phyloP scores from a whole-genome alignment of 1,140 invertebrate species.

The Gonioctena quinquepunctata region DNA sequence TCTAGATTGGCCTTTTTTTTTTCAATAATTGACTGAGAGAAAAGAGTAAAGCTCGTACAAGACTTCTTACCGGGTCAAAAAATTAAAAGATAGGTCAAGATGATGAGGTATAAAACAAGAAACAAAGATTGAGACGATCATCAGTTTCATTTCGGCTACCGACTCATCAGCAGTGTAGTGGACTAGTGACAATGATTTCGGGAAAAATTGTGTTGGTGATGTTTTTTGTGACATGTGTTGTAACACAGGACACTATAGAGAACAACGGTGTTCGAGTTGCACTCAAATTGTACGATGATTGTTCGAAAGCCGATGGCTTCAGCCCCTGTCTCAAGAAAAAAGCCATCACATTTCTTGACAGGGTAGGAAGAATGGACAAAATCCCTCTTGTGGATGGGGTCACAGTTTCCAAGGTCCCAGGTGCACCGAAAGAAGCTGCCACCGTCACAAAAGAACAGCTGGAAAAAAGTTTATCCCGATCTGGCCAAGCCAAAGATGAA shows the following conservation, averaged over 20 bases:
- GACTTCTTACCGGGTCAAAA: constrained; percentile 29
- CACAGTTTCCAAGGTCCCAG: constrained; percentile 65
- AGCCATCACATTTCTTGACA: constrained; percentile 74
- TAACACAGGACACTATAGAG: constrained; percentile 41
- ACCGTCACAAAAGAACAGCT: constrained; percentile 65
- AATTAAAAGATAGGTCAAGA: constrained; percentile 21
- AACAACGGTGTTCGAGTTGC: constrained; percentile 60
- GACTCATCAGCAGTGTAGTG: constrained; percentile 20
- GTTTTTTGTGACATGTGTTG: constrained; percentile 32
- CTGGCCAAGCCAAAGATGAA: constrained; percentile 65
- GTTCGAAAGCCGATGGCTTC: constrained; percentile 63
- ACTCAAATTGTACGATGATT: constrained; percentile 67
- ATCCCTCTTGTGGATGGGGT: constrained; percentile 68
- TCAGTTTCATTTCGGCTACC: constrained; percentile 25
- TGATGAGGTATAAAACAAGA: constrained; percentile 43
- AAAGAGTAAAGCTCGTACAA: constrained; percentile 37
- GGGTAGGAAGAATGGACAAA: constrained; percentile 69
- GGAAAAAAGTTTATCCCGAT: constrained; percentile 66
- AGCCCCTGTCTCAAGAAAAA: constrained; percentile 79
- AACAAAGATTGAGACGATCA: constrained; percentile 23
- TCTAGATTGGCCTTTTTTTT: no score
- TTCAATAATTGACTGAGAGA: constrained; percentile 47
- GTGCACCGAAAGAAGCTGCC: constrained; percentile 45
- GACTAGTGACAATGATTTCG: constrained; percentile 41
- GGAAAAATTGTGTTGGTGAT: constrained; percentile 48